Conservation (phyloP, 1,140 invertebrate genomes). For the Diorhabda elongata region DNA sequence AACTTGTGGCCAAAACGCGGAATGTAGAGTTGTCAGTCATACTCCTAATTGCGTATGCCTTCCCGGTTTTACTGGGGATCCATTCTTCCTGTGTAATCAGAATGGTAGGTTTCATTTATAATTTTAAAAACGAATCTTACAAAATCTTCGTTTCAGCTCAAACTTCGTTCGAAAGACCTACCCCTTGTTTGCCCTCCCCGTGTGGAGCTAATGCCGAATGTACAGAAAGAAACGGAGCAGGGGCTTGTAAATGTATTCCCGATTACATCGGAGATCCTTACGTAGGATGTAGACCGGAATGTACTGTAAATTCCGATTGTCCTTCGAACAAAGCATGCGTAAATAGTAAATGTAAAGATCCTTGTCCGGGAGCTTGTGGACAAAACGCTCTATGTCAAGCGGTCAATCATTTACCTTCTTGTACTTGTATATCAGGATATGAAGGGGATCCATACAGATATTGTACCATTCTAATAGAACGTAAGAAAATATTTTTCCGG, state of each 20-base stretch:
- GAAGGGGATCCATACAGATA: constrained; percentile 60
- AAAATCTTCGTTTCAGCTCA: constrained; percentile 30
- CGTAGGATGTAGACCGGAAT: constrained; percentile 68
- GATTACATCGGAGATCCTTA: constrained; percentile 71
- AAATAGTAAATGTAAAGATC: constrained; percentile 59
- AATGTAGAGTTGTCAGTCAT: constrained; percentile 72
- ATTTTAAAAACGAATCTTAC: not conserved
- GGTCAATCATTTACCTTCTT: constrained; percentile 55
- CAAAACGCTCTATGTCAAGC: constrained; percentile 60
- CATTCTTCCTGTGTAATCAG: constrained; percentile 50
- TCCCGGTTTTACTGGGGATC: constrained; percentile 60
- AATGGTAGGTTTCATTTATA: constrained; percentile 9
- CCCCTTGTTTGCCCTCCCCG: constrained; percentile 63
- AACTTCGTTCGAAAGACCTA: constrained; percentile 43
- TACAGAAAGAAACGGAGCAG: constrained; percentile 61
- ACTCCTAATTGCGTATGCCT: constrained; percentile 70
- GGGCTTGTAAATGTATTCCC: constrained; percentile 61
- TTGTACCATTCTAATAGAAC: constrained; percentile 52
- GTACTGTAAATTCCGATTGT: constrained; percentile 66
- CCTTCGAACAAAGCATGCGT: constrained; percentile 57
- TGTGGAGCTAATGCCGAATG: constrained; percentile 70
- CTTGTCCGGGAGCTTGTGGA: constrained; percentile 64
- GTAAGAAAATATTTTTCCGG: constrained; percentile 45
- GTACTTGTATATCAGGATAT: constrained; percentile 55
- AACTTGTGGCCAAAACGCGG: constrained; percentile 66